phyloP scores from a whole-genome alignment of 2,888 invertebrate species.

The Tineola bisselliella region DNA sequence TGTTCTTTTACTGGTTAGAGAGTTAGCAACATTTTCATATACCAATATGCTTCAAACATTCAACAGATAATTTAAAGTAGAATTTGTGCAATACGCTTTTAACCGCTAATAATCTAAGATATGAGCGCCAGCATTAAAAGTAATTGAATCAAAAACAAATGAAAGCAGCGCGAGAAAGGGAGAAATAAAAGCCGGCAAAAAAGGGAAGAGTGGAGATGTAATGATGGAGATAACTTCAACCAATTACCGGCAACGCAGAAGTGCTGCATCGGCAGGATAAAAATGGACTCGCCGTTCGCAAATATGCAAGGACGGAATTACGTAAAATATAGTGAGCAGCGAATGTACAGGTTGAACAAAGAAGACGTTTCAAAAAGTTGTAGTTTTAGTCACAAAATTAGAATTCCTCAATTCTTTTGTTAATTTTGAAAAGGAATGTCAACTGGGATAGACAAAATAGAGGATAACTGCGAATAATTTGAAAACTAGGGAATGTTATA shows the following conservation, averaged over 20 bases:
- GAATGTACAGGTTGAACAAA: slow-evolving; percentile 10
- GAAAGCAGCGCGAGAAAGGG: slow-evolving; percentile 45
- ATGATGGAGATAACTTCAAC: slow-evolving; percentile 64
- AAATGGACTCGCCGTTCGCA: slow-evolving; percentile 48
- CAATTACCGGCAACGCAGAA: slow-evolving; percentile 57
- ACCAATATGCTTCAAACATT: background rate
- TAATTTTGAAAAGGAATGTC: too few species aligned
- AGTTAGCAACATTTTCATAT: background rate
- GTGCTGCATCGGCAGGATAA: slow-evolving; percentile 59
- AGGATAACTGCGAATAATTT: too few species aligned
- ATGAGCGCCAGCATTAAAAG: slow-evolving; percentile 45
- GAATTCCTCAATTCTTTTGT: too few species aligned
- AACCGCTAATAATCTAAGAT: slow-evolving; percentile 16
- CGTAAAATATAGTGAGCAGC: slow-evolving; percentile 28
- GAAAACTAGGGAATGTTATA: too few species aligned
- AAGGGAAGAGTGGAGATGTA: slow-evolving; percentile 60
- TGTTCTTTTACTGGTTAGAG: background rate
- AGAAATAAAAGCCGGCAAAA: slow-evolving; percentile 50
- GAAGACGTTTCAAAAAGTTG: too few species aligned
- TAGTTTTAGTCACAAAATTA: too few species aligned
- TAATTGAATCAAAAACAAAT: slow-evolving; percentile 64
- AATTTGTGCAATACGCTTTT: background rate
- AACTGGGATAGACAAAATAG: too few species aligned
- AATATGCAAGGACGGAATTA: slow-evolving; percentile 50
- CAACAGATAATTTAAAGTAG: background rate